Percentiles rank a stretch among this genome's conserved stretches.
phyloP scores from a whole-genome alignment of 2,797 vertebrate genomes.

The Sardinella longiceps region DNA sequence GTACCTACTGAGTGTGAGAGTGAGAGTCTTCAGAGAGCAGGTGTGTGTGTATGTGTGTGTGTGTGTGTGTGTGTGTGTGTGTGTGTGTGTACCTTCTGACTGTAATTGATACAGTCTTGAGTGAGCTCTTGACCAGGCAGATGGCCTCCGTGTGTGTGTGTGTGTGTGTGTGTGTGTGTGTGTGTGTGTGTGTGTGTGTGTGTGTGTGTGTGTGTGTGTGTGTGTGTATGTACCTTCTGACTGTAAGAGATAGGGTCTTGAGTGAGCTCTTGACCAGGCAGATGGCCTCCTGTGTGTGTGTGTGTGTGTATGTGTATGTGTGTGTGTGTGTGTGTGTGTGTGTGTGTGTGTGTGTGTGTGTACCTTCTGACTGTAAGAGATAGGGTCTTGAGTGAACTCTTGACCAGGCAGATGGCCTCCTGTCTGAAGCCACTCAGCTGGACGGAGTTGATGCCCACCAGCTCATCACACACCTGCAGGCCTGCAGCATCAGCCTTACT shows the following conservation, averaged over 20 bases:
- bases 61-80: too few relatives aligned
- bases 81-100: background rate
- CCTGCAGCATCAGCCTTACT: slow-evolving; percentile 76
- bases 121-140: too few relatives aligned
- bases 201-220: background rate
- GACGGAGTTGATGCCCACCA: slow-evolving; percentile 84
- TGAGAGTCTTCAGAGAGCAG: too few relatives aligned
- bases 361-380: slow-evolving; percentile 85
- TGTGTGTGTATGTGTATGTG: too few relatives aligned
- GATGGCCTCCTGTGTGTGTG: background rate
- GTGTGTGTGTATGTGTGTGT: background rate
- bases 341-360: background rate
- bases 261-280: background rate
- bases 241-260: background rate
- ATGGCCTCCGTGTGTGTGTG: background rate
- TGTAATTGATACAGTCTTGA: too few relatives aligned
- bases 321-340: background rate
- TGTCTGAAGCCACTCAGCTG: slow-evolving; percentile 84
- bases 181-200: background rate
- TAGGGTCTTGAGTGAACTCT: slow-evolving; percentile 83
- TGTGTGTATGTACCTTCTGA: background rate
- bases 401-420: slow-evolving; percentile 90
- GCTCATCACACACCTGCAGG: slow-evolving; percentile 84
- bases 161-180: background rate
- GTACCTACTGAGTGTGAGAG: too few relatives aligned